phyloP scores from a whole-genome alignment of 2,888 invertebrate species.

The Orthosia gothica region DNA sequence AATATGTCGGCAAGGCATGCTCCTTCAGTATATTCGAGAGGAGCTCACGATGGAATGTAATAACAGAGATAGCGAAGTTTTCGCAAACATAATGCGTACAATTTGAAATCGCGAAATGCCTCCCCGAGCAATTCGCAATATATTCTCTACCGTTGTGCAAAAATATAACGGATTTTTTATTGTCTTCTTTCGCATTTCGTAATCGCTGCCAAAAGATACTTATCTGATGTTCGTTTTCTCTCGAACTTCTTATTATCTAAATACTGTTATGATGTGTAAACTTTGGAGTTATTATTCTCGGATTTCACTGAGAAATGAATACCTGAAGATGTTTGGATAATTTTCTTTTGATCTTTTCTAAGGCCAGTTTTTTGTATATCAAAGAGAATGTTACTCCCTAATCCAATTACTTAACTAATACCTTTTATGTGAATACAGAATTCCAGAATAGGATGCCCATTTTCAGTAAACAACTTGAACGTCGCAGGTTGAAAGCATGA shows the following conservation, averaged over 20 bases:
- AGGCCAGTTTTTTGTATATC: slow-evolving; percentile 20
- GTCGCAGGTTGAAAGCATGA: slow-evolving; percentile 39
- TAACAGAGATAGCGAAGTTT: slow-evolving; percentile 82
- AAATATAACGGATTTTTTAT: slow-evolving; percentile 80
- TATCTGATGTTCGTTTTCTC: slow-evolving; percentile 62
- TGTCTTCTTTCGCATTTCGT: slow-evolving; percentile 66
- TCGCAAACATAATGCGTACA: slow-evolving; percentile 82
- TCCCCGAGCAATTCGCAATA: slow-evolving; percentile 77
- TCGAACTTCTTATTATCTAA: slow-evolving; percentile 62
- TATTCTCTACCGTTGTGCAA: slow-evolving; percentile 76
- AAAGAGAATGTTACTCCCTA: background rate
- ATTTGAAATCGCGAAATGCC: slow-evolving; percentile 84
- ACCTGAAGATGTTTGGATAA: slow-evolving; percentile 39
- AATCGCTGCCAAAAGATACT: slow-evolving; percentile 67
- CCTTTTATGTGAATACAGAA: slow-evolving; percentile 1
- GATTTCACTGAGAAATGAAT: slow-evolving; percentile 41
- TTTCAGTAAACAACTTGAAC: slow-evolving; percentile 36
- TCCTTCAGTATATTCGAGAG: slow-evolving; percentile 72
- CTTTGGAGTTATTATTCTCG: slow-evolving; percentile 56
- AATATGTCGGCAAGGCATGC: slow-evolving; percentile 75
- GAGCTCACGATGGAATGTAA: slow-evolving; percentile 81
- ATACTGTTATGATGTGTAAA: slow-evolving; percentile 57
- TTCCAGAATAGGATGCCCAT: slow-evolving; percentile 3
- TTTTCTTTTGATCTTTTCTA: slow-evolving; percentile 24
- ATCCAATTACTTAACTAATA: slow-evolving; percentile 42